These are phyloP conservation scores for Sycophila texana DNA, from an alignment of 2,888 invertebrate genomes.

Conservation along the genomic window DNA sequence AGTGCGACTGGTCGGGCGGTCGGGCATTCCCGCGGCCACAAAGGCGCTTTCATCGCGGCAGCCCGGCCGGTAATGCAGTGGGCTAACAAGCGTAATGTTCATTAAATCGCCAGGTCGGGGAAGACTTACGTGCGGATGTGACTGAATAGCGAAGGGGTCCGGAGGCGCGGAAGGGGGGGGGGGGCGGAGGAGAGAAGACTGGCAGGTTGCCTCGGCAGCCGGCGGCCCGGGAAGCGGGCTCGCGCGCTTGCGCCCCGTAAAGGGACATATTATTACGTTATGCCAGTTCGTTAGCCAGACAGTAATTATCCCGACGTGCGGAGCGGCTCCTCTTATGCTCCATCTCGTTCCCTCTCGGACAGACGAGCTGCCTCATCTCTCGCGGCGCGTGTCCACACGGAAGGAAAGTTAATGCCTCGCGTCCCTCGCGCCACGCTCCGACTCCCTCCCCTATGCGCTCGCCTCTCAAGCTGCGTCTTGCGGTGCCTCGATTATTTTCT, in stretches of 20 bases:
- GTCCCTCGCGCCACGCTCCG: neutral
- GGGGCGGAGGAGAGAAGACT: neutral
- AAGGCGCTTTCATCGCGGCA: constrained; percentile 59
- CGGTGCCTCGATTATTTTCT: neutral
- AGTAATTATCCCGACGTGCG: constrained; percentile 62
- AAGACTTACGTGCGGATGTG: constrained; percentile 44
- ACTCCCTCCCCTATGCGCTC: neutral
- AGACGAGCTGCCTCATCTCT: constrained; percentile 31
- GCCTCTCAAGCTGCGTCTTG: too few species aligned
- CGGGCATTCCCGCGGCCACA: constrained; percentile 63
- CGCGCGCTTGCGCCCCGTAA: constrained; percentile 48
- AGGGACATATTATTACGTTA: constrained; percentile 66
- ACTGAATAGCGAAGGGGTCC: constrained; percentile 34
- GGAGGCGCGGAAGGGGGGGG: neutral
- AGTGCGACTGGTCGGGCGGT: constrained; percentile 25
- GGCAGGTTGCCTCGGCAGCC: constrained; percentile 8
- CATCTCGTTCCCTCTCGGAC: neutral
- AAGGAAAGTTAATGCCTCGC: constrained; percentile 29
- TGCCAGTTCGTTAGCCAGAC: constrained; percentile 65
- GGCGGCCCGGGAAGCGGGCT: neutral
- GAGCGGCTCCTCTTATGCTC: neutral
- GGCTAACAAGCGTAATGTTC: constrained; percentile 68
- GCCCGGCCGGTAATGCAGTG: constrained; percentile 60
- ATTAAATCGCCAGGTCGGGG: constrained; percentile 61
- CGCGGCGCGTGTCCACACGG: neutral